Percentiles rank a stretch among this genome's conserved stretches.
phyloP scores from a whole-genome alignment of 2,888 invertebrate species.

The Spodoptera littoralis region DNA sequence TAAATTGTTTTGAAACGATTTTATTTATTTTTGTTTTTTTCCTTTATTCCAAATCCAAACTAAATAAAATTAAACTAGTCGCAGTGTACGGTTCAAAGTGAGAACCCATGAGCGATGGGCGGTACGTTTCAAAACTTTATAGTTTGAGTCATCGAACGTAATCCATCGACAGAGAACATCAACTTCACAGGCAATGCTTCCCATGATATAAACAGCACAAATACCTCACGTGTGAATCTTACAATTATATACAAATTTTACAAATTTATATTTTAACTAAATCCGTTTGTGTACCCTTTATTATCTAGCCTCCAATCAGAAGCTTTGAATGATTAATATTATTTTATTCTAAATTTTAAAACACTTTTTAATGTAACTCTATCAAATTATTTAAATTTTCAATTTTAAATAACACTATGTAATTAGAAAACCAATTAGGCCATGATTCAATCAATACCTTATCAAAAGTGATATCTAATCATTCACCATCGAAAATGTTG shows the following conservation, averaged over 20 bases:
- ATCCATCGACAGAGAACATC: slow-evolving; percentile 48
- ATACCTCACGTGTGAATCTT: slow-evolving; percentile 48
- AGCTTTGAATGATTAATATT: slow-evolving; percentile 13
- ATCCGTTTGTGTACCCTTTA: slow-evolving; percentile 25
- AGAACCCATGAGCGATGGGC: slow-evolving; percentile 32
- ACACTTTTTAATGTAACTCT: not conserved
- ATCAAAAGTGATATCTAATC: slow-evolving; percentile 12
- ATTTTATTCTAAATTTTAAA: slow-evolving; percentile 3
- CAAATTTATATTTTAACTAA: slow-evolving; percentile 14
- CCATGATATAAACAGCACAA: slow-evolving; percentile 52
- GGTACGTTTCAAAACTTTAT: slow-evolving; percentile 43
- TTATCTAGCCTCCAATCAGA: slow-evolving; percentile 18
- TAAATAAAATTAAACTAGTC: slow-evolving; percentile 40
- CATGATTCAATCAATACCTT: too few relatives aligned
- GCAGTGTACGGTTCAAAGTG: slow-evolving; percentile 38
- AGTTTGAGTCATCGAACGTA: slow-evolving; percentile 45
- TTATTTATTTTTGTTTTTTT: slow-evolving; percentile 59
- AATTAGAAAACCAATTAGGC: too few relatives aligned
- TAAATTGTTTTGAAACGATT: slow-evolving; percentile 62
- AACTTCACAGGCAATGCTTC: slow-evolving; percentile 57
- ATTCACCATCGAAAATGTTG: slow-evolving; percentile 18
- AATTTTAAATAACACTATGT: too few relatives aligned
- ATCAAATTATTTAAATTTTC: too few relatives aligned
- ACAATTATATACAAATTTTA: slow-evolving; percentile 11
- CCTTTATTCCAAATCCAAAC: slow-evolving; percentile 55